These are phyloP conservation scores for Aptenodytes patagonicus DNA, from an alignment of 2,113 vertebrate genomes.

Conservation along the genomic window DNA sequence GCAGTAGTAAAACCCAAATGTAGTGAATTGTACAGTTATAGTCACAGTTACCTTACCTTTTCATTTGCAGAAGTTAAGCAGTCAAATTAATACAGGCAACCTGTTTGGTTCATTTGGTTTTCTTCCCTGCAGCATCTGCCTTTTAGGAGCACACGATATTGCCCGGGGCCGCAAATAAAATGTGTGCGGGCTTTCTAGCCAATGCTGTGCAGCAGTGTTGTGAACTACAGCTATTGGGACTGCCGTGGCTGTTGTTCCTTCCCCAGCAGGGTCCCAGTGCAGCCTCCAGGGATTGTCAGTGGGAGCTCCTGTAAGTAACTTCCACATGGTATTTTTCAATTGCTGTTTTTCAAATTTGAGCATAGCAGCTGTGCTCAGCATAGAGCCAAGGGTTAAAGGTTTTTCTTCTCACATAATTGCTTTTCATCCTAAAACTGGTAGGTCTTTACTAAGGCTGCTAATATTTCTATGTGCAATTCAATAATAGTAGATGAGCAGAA, in stretches of 20 bases:
- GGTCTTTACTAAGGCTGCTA: neutral
- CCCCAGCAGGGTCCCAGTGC: neutral
- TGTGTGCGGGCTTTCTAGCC: neutral
- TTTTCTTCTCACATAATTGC: neutral
- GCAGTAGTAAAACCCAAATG: neutral
- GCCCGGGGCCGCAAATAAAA: neutral
- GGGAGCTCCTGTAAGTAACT: neutral
- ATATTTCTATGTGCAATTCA: neutral
- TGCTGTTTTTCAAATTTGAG: neutral
- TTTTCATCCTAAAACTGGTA: neutral
- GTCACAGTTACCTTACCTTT: neutral
- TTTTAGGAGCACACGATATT: neutral
- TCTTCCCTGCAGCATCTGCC: neutral
- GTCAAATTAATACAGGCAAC: neutral
- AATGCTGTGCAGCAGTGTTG: fast-evolving
- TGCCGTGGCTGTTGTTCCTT: neutral
- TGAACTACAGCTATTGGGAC: neutral
- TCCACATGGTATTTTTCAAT: neutral
- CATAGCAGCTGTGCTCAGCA: neutral
- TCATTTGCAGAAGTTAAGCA: neutral
- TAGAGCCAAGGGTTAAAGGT: neutral
- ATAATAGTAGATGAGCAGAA: neutral
- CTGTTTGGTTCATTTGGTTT: neutral
- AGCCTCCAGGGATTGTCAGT: neutral
- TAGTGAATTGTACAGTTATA: neutral